Conservation (phyloP, 2,797 vertebrate species). For the Spea hammondii region DNA sequence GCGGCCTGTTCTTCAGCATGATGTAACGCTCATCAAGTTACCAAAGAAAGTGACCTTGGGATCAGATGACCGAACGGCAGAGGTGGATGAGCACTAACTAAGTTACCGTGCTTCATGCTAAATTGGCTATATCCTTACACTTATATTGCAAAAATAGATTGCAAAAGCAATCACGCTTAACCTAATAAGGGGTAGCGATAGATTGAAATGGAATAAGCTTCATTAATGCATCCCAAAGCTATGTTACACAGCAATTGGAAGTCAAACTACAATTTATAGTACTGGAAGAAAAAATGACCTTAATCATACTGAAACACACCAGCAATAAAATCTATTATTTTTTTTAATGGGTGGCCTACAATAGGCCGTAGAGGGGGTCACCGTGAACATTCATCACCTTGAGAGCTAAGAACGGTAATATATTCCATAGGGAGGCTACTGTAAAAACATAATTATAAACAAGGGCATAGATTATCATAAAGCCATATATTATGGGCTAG, state of each 20-base stretch:
- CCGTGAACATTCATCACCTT: too few relatives aligned
- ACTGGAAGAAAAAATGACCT: not conserved
- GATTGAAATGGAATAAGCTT: constrained; percentile 48
- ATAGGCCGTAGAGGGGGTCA: too few relatives aligned
- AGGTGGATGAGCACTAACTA: constrained; percentile 51
- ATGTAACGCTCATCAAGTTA: constrained; percentile 75
- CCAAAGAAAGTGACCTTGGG: constrained; percentile 66
- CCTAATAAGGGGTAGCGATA: constrained; percentile 29
- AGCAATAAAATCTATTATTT: too few relatives aligned
- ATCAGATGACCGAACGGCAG: constrained; percentile 56
- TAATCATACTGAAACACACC: too few relatives aligned
- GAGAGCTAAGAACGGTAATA: too few relatives aligned
- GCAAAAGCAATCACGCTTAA: constrained; percentile 42
- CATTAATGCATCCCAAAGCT: constrained; percentile 31
- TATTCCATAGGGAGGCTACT: too few relatives aligned
- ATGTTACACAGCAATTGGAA: constrained; percentile 1
- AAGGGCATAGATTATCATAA: too few relatives aligned
- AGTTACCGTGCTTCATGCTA: constrained; percentile 49
- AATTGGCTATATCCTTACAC: constrained; percentile 46
- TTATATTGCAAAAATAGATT: constrained; percentile 26
- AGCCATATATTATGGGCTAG: too few relatives aligned
- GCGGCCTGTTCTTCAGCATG: constrained; percentile 71
- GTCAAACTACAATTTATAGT: constrained; percentile 18
- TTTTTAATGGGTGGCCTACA: too few relatives aligned
- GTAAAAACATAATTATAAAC: too few relatives aligned